Evolutionary conservation across 1,140 invertebrate genomes (phyloP).

Genomic region (Drosophila orosa): DNA sequence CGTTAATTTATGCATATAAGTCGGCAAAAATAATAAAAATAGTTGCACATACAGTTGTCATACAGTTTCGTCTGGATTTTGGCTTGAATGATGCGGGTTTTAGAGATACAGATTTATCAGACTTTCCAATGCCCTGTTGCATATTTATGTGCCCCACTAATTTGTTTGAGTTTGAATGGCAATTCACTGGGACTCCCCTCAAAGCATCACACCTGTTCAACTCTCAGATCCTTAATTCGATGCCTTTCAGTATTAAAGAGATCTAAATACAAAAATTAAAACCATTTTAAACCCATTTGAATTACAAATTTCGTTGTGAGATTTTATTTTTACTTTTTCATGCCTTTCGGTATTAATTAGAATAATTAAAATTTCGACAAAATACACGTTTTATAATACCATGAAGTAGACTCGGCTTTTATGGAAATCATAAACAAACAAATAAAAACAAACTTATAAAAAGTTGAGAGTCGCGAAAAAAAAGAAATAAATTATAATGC

Average conservation of each 20-base stretch:
- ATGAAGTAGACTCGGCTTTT: conserved; percentile 17
- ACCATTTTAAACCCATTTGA: conserved; percentile 9
- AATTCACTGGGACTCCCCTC: conserved; percentile 20
- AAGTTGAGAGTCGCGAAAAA: conserved; percentile 15
- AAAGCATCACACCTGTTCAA: neutral
- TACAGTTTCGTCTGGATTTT: neutral
- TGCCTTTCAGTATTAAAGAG: conserved; percentile 1
- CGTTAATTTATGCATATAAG: conserved; percentile 39
- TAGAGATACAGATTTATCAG: neutral
- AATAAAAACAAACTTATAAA: conserved; percentile 6
- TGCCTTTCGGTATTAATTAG: conserved; percentile 23
- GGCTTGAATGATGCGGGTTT: neutral
- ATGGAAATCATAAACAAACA: conserved; percentile 24
- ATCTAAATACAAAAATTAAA: conserved; percentile 1
- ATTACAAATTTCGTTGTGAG: conserved; percentile 6
- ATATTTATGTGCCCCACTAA: conserved; percentile 1
- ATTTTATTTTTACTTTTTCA: conserved; percentile 11
- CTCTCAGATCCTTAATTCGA: conserved; percentile 6
- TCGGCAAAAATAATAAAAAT: conserved; percentile 34
- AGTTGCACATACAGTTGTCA: conserved; percentile 21
- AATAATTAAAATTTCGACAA: conserved; percentile 21
- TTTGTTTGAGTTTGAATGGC: neutral
- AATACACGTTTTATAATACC: conserved; percentile 26
- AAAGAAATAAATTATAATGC: conserved; percentile 13
- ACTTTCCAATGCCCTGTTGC: conserved; percentile 17